phyloP scores from a whole-genome alignment of 2,888 invertebrate species.

The Coelopa pilipes region DNA sequence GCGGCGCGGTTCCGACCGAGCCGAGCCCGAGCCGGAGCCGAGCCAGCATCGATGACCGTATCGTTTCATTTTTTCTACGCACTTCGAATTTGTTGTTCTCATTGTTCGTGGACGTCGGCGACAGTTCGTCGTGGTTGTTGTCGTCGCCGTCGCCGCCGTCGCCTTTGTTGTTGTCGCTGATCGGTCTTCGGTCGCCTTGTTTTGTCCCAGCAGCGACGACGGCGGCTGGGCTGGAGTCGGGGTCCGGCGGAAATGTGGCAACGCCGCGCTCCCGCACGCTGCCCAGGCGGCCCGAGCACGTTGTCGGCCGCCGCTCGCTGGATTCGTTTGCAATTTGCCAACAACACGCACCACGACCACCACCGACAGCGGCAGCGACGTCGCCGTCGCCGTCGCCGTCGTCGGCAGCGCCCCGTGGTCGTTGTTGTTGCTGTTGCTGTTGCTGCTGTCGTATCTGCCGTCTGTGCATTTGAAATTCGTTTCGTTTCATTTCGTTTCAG shows the following conservation, averaged over 20 bases:
- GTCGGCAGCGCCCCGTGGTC: no score
- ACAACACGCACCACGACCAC: background rate
- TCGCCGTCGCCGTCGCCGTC: no score
- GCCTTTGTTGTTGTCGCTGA: background rate
- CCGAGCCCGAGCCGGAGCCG: no score
- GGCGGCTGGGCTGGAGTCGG: no score
- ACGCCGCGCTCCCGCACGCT: background rate
- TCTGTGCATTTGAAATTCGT: conserved; percentile 7
- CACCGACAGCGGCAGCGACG: no score
- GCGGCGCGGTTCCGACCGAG: no score
- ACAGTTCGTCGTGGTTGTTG: background rate
- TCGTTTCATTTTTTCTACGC: conserved; percentile 1
- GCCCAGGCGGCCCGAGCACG: background rate
- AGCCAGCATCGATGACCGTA: background rate
- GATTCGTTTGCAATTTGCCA: conserved; percentile 20
- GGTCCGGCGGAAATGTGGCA: conserved; percentile 14
- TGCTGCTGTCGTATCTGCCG: background rate
- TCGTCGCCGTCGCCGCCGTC: background rate
- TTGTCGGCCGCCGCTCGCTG: no score
- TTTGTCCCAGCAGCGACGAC: no score
- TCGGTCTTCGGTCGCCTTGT: background rate
- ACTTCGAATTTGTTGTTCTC: background rate
- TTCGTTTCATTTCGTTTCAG: background rate
- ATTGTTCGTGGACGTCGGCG: no score
- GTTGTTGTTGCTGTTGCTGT: background rate